These are phyloP conservation scores for Ivindomyrus marchei DNA, from an alignment of 2,113 vertebrate species.

Conservation along the genomic window DNA sequence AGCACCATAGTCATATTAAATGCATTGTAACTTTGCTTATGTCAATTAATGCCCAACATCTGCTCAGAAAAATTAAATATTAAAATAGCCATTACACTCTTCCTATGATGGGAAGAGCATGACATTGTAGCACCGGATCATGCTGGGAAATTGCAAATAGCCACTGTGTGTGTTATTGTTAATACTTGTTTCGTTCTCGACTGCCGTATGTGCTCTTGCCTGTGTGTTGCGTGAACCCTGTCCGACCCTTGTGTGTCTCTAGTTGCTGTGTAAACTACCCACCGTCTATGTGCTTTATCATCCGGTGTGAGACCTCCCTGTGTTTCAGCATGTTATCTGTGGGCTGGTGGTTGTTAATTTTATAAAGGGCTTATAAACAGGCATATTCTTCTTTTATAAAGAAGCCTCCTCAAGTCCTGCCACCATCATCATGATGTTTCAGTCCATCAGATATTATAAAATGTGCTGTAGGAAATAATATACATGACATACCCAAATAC, in stretches of 20 bases:
- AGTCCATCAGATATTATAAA: background rate
- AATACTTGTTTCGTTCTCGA: background rate
- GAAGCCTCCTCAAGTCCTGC: background rate
- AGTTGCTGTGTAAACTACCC: background rate
- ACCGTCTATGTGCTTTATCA: background rate
- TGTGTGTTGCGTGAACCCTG: background rate
- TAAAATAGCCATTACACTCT: background rate
- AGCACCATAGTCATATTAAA: background rate
- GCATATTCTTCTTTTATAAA: background rate
- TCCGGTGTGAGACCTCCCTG: background rate
- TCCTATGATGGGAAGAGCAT: background rate
- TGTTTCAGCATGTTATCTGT: background rate
- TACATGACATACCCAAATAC: background rate
- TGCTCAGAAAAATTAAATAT: background rate
- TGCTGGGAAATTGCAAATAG: background rate
- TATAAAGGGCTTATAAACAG: background rate
- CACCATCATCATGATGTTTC: background rate
- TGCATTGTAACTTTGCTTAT: background rate
- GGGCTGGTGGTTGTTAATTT: background rate
- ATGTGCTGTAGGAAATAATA: background rate
- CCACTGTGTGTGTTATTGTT: background rate
- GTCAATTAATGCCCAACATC: background rate
- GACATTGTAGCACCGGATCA: background rate
- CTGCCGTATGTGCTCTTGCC: background rate
- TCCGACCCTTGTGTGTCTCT: background rate